Evolutionary conservation across 2,888 invertebrate species (phyloP).

Genomic region (Drosophila neoperkinsi): DNA sequence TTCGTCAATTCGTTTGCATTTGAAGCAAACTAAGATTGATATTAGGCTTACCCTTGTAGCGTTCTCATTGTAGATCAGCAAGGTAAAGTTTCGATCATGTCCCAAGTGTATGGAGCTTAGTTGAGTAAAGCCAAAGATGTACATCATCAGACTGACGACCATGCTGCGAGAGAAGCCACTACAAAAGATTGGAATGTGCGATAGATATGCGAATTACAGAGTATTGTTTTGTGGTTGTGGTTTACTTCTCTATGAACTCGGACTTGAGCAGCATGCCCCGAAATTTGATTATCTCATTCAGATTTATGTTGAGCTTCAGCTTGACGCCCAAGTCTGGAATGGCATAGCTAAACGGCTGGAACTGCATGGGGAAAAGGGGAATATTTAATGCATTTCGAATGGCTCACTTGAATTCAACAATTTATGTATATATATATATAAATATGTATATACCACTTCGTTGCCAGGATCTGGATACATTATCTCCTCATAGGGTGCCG

Average conservation of each 20-base stretch:
- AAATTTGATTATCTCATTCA: slow-evolving; percentile 84
- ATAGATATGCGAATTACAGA: no score
- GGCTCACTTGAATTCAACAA: background rate
- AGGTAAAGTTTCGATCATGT: slow-evolving; percentile 84
- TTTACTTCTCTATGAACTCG: slow-evolving; percentile 84
- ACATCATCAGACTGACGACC: slow-evolving; percentile 83
- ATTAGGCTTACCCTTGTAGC: slow-evolving; percentile 76
- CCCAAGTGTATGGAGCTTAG: slow-evolving; percentile 85
- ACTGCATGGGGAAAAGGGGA: slow-evolving; percentile 56
- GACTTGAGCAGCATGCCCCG: slow-evolving; percentile 84
- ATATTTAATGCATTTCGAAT: background rate
- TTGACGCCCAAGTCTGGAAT: slow-evolving; percentile 83
- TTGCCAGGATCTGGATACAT: slow-evolving; percentile 82
- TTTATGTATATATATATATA: no score
- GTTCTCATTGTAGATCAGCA: slow-evolving; percentile 83
- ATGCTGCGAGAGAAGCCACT: slow-evolving; percentile 85
- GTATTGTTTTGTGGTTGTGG: accelerated
- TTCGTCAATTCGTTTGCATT: background rate
- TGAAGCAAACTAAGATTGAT: background rate
- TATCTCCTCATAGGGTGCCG: slow-evolving; percentile 81
- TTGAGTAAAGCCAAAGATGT: slow-evolving; percentile 84
- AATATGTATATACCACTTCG: slow-evolving; percentile 75
- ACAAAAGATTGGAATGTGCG: background rate
- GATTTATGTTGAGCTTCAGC: slow-evolving; percentile 82
- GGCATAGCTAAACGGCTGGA: slow-evolving; percentile 82